Percentiles rank a stretch among this genome's conserved stretches.
These are phyloP conservation scores for Pipa parva DNA, from an alignment of 2,113 vertebrate genomes.

Conservation along the genomic window DNA sequence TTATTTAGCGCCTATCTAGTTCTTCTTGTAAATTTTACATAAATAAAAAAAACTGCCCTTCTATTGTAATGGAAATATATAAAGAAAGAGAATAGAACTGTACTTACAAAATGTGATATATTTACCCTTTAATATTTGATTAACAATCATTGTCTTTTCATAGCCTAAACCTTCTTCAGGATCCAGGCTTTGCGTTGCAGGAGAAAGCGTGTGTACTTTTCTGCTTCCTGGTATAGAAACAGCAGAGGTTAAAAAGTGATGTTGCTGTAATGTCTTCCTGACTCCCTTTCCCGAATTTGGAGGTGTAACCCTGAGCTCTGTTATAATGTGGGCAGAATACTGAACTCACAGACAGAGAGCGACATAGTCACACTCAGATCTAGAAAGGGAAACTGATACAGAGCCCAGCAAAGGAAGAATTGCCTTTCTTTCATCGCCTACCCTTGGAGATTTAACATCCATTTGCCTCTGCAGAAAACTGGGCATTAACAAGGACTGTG, in stretches of 20 bases:
- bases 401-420: background rate
- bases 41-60: too few species aligned
- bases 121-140: too few species aligned
- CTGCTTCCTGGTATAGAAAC: slow-evolving; percentile 26
- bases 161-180: too few species aligned
- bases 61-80: too few species aligned
- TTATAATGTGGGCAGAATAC: slow-evolving; percentile 26
- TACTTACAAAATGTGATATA: too few species aligned
- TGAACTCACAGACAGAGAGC: slow-evolving; percentile 4
- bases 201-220: too few species aligned
- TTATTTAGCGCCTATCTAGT: too few species aligned
- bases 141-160: too few species aligned
- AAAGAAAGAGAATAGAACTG: too few species aligned
- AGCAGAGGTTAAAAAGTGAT: slow-evolving; percentile 18
- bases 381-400: background rate
- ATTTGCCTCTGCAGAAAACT: background rate
- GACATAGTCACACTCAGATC: background rate
- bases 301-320: slow-evolving; percentile 30
- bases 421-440: background rate
- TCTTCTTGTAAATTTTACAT: too few species aligned
- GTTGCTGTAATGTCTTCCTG: background rate
- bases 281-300: slow-evolving; percentile 16
- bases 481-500: background rate
- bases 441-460: background rate
- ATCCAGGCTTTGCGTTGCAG: too few species aligned